phyloP scores from a whole-genome alignment of 2,113 vertebrate species.

The Ptychochromis oligacanthus region DNA sequence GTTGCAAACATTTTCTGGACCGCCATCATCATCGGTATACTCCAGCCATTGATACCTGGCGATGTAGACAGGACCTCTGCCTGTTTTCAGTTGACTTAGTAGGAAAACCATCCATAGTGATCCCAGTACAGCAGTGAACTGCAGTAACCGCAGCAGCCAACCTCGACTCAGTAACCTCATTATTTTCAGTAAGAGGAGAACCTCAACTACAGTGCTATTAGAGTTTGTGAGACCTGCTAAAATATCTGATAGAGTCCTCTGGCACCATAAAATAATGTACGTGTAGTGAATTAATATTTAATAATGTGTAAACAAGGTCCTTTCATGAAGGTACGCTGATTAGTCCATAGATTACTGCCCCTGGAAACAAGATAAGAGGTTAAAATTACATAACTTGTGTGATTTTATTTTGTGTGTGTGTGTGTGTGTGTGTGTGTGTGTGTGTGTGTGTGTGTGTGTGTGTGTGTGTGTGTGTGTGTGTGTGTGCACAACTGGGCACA shows the following conservation, averaged over 20 bases:
- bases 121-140: not conserved
- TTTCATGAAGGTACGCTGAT: not conserved
- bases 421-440: too few relatives aligned
- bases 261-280: not conserved
- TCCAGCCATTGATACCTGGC: constrained; percentile 64
- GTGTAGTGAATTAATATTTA: not conserved
- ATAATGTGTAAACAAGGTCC: not conserved
- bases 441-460: too few relatives aligned
- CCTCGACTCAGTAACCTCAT: not conserved
- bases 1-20: constrained; percentile 75
- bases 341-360: not conserved
- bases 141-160: not conserved
- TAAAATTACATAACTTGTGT: too few relatives aligned
- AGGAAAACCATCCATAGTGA: constrained; percentile 16
- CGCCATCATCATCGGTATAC: constrained; percentile 63
- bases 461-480: not conserved
- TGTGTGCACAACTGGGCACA: not conserved
- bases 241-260: not conserved
- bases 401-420: too few relatives aligned
- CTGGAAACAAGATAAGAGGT: not conserved
- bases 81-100: not conserved
- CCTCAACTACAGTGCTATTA: not conserved
- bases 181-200: not conserved
- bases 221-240: not conserved
- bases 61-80: not conserved